These are phyloP conservation scores for Sceliomorpha sp. DNA, from an alignment of 2,888 invertebrate genomes.

Conservation along the genomic window DNA sequence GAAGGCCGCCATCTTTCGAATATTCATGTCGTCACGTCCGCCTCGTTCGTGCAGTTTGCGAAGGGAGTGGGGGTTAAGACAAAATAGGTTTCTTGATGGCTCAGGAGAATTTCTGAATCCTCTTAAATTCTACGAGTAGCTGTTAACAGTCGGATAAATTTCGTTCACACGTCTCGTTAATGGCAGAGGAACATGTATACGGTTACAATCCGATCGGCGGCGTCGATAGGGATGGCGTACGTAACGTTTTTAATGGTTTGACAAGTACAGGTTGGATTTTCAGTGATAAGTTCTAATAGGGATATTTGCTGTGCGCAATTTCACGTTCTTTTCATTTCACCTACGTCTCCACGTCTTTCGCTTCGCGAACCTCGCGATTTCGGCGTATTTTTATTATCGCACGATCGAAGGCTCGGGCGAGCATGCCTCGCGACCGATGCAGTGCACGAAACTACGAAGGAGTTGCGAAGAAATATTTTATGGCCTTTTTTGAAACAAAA, in stretches of 20 bases:
- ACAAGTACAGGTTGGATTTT: conserved; percentile 68
- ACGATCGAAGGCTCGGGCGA: not conserved
- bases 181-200: conserved; percentile 80
- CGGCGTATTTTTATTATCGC: not conserved
- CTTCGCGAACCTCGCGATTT: not conserved
- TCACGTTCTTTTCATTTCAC: not conserved
- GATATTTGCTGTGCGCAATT: conserved; percentile 6
- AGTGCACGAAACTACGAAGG: not conserved
- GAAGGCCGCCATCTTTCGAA: conserved; percentile 73
- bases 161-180: conserved; percentile 72
- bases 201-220: conserved; percentile 77
- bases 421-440: not conserved
- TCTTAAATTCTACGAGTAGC: conserved; percentile 62
- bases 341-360: not conserved
- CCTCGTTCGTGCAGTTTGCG: conserved; percentile 67
- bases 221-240: conserved; percentile 76
- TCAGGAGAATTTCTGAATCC: conserved; percentile 72
- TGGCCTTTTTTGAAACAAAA: conserved; percentile 4
- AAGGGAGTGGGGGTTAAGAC: conserved; percentile 73
- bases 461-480: not conserved
- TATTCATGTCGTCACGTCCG: conserved; percentile 74
- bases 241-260: conserved; percentile 75
- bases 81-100: conserved; percentile 73
- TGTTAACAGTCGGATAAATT: conserved; percentile 60
- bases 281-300: conserved; percentile 6